Evolutionary conservation across 2,113 vertebrate genomes (phyloP).

Genomic region (Zingel zingel): DNA sequence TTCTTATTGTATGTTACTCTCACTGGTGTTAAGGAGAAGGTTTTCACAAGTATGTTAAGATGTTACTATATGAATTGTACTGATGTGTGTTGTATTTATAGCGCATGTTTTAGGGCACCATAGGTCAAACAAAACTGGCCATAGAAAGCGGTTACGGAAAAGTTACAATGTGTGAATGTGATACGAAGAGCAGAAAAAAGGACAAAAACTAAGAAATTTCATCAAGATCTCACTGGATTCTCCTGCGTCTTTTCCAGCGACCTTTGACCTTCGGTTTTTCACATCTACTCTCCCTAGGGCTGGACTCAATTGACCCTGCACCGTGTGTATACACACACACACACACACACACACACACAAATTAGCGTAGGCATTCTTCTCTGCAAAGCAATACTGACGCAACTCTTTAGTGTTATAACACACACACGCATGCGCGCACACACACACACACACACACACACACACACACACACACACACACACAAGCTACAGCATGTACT

Average conservation of each 20-base stretch:
- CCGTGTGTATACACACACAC: slow-evolving; percentile 13
- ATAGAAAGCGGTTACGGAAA: neutral
- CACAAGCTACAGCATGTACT: neutral
- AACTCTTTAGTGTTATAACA: neutral
- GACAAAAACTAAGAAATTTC: neutral
- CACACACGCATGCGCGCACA: slow-evolving; percentile 10
- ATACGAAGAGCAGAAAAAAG: neutral
- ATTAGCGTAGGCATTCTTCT: neutral
- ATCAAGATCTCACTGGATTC: neutral
- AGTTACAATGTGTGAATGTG: slow-evolving; percentile 1
- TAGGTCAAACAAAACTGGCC: neutral
- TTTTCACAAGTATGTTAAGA: neutral
- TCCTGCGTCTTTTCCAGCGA: slow-evolving; percentile 3
- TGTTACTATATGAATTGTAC: neutral
- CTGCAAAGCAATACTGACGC: slow-evolving; percentile 11
- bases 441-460: slow-evolving; percentile 19
- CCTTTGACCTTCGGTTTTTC: slow-evolving; percentile 38
- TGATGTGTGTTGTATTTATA: neutral
- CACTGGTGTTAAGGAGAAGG: neutral
- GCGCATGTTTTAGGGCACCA: neutral
- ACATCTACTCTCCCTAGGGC: slow-evolving; percentile 14
- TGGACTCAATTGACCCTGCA: slow-evolving; percentile 13
- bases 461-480: slow-evolving; percentile 17
- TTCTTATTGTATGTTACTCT: neutral
- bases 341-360: slow-evolving; percentile 10